Conservation (phyloP, 1,140 invertebrate genomes). For the Drosophila arizonae region DNA sequence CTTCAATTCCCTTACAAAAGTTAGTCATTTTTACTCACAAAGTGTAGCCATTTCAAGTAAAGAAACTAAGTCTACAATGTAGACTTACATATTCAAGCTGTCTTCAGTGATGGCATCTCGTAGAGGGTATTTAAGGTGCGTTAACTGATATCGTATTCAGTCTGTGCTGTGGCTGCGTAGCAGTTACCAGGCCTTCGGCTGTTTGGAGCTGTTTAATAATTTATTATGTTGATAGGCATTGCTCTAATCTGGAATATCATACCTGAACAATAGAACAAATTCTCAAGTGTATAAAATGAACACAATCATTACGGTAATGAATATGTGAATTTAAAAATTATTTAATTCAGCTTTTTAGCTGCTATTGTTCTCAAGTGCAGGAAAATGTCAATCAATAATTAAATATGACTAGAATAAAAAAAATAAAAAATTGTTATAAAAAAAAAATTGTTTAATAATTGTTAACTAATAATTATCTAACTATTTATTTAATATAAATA, state of each 20-base stretch:
- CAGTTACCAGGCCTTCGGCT: constrained; percentile 15
- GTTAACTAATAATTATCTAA: not conserved
- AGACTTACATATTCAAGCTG: too few species aligned
- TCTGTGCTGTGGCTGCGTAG: constrained; percentile 17
- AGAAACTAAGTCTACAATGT: too few species aligned
- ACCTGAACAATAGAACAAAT: constrained; percentile 42
- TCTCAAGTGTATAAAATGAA: constrained; percentile 21
- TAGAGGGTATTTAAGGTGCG: constrained; percentile 6
- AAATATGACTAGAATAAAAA: constrained; percentile 9
- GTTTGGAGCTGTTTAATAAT: constrained; percentile 18
- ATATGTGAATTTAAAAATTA: constrained; percentile 16
- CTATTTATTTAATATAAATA: not conserved
- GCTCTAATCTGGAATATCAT: constrained; percentile 31
- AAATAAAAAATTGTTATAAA: too few species aligned
- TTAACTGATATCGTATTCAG: too few species aligned
- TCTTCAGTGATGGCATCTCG: not conserved
- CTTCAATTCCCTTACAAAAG: not conserved
- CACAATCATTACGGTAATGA: constrained; percentile 20
- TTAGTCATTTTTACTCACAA: too few species aligned
- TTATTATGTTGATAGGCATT: constrained; percentile 39
- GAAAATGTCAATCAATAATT: constrained; percentile 37
- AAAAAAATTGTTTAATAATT: too few species aligned
- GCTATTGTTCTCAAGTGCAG: constrained; percentile 15
- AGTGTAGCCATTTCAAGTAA: too few species aligned
- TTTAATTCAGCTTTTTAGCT: constrained; percentile 6